Evolutionary conservation across 2,888 invertebrate species (phyloP), one percentile per base, ranked within the genome.

Genomic region (Metalampra italica): DNA sequence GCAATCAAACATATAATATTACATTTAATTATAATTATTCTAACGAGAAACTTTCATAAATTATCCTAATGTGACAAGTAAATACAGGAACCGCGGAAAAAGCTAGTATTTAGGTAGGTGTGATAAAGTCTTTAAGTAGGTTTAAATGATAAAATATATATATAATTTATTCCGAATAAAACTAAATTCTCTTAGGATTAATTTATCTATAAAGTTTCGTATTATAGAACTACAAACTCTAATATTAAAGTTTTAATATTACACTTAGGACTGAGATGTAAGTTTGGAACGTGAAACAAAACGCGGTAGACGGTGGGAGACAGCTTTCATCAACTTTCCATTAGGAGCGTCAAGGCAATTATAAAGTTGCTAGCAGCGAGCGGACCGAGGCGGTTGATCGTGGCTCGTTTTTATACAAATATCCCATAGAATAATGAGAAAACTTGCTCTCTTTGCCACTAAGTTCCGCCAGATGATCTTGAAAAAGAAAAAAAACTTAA

Each of bases 241-340:
- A 11, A 8, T 39, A 34, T 34, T 34, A 34, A 50, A 49, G 34
- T 47, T 50, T 54, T 59, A 66, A 69, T 61, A 66, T 47, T 56
- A 57, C 64, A 64, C 59, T 62, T 66, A 67, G 64, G 77, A 75
- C 75, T 82, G 78, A 77, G 78, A 78, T 75, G 68, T 74, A 79
- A 82, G 82, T 80, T 79, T 72, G 63, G 62, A 78, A 64, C 71
- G 56, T 66, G 67, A 73, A 76, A 80, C 80, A 80, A 82, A 82
- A 76, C 75, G 78, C 72, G 68, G 71, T 71, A 68, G 76, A 68
- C 66, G 66, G 49, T 38, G 57, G 49, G 66, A 66, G 85, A 82
- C 81, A 82, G 81, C 82, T 84, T 83, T 81, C 86, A 84, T 85
- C 82, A 83, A 85, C 80, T 85, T 85, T 83, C 77, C 75, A 84